Evolutionary conservation across 2,797 vertebrate genomes (phyloP).

Genomic region (Sitta carolinensis): DNA sequence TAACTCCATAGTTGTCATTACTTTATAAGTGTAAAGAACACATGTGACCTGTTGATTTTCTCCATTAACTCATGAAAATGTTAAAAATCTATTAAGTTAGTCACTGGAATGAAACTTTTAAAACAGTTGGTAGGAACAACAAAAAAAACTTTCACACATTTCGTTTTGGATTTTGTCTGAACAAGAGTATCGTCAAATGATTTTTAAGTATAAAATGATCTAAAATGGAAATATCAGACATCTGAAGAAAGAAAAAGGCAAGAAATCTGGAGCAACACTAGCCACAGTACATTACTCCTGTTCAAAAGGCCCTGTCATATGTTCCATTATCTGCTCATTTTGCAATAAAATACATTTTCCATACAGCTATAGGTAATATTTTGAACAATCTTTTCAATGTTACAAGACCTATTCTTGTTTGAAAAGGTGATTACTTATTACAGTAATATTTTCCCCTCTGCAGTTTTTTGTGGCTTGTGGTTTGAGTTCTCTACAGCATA

Average conservation of each 20-base stretch:
- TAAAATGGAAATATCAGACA: neutral
- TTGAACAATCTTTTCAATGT: neutral
- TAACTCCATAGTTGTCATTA: neutral
- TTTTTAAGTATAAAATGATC: neutral
- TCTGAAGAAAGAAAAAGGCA: neutral
- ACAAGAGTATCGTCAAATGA: neutral
- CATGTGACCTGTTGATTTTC: neutral
- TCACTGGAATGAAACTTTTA: neutral
- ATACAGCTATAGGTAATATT: neutral
- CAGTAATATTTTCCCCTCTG: neutral
- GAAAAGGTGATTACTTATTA: neutral
- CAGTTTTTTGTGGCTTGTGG: neutral
- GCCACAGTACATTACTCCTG: neutral
- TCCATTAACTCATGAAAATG: neutral
- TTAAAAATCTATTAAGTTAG: neutral
- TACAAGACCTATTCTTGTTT: neutral
- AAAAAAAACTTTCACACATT: neutral
- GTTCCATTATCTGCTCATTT: neutral
- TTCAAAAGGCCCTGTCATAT: neutral
- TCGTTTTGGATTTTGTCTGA: neutral
- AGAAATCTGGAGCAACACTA: neutral
- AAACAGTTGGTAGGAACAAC: neutral
- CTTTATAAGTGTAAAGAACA: neutral
- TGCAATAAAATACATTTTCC: neutral
- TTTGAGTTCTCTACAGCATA: neutral